phyloP scores from a whole-genome alignment of 2,888 invertebrate species.

The Trachelus stipa region DNA sequence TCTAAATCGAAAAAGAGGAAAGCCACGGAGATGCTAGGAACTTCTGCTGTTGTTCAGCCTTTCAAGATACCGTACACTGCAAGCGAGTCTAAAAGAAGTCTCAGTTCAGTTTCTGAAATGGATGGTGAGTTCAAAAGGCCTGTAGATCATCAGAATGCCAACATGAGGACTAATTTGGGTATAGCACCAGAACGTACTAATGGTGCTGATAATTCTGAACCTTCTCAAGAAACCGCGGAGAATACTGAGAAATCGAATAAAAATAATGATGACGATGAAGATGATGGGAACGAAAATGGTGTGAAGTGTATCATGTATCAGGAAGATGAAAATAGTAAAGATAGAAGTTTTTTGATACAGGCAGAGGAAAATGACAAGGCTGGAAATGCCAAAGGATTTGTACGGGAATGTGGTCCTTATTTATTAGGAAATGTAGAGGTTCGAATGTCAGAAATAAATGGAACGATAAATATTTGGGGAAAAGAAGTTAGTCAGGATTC shows the following conservation, averaged over 20 bases:
- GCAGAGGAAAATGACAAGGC: constrained; percentile 42
- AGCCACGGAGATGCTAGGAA: constrained; percentile 47
- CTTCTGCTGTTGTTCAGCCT: constrained; percentile 40
- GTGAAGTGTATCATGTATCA: constrained; percentile 59
- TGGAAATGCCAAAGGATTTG: constrained; percentile 33
- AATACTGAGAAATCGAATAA: constrained; percentile 1
- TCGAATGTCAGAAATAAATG: constrained; percentile 61
- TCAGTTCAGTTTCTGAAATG: constrained; percentile 35
- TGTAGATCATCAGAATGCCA: constrained; percentile 5
- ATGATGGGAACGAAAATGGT: constrained; percentile 41
- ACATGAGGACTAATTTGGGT: not conserved
- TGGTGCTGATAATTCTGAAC: constrained; percentile 17
- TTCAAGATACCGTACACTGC: constrained; percentile 53
- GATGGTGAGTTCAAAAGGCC: constrained; percentile 28
- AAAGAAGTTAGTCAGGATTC: constrained; percentile 49
- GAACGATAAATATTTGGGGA: constrained; percentile 63
- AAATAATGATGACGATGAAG: constrained; percentile 22
- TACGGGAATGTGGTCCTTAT: constrained; percentile 62
- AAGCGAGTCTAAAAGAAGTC: constrained; percentile 28
- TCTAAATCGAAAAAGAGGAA: constrained; percentile 54
- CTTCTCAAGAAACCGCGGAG: constrained; percentile 15
- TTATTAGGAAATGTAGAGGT: constrained; percentile 61
- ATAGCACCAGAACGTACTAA: constrained; percentile 13
- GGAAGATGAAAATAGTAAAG: constrained; percentile 51
- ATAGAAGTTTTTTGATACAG: constrained; percentile 59